Evolutionary conservation across 2,888 invertebrate species (phyloP).

Genomic region (Drosophila putrida): DNA sequence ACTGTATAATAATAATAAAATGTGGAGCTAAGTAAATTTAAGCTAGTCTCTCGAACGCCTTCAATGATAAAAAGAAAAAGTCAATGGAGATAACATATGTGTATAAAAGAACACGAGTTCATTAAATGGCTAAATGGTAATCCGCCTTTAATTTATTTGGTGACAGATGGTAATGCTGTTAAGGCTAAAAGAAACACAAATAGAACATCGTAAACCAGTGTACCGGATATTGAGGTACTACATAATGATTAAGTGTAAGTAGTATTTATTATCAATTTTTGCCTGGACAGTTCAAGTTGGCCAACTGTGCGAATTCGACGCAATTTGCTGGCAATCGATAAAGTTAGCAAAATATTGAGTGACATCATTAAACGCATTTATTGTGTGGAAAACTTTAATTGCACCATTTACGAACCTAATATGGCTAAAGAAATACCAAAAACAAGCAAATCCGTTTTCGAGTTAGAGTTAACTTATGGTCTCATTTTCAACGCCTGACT

Average conservation of each 20-base stretch:
- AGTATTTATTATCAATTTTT: slow-evolving; percentile 11
- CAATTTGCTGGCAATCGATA: slow-evolving; percentile 34
- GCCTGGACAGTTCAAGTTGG: slow-evolving; percentile 15
- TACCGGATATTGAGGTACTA: background rate
- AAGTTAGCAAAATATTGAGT: slow-evolving; percentile 17
- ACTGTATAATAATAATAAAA: background rate
- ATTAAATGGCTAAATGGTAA: background rate
- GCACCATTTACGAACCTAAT: slow-evolving; percentile 51
- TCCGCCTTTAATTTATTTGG: background rate
- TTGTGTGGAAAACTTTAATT: slow-evolving; percentile 59
- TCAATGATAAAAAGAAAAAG: background rate
- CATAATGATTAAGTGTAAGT: background rate
- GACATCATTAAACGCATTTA: slow-evolving; percentile 49
- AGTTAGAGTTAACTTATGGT: slow-evolving; percentile 48
- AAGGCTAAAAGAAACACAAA: background rate
- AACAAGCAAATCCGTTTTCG: background rate
- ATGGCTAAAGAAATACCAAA: background rate
- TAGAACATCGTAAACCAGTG: background rate
- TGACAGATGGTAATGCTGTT: slow-evolving; percentile 10
- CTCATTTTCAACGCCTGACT: slow-evolving; percentile 22
- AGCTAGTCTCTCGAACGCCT: background rate
- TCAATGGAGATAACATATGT: background rate
- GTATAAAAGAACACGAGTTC: background rate
- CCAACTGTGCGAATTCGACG: slow-evolving; percentile 16
- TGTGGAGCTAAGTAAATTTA: background rate